A percentile compares a stretch with the other conserved stretches of the same genome.
These are phyloP conservation scores for Drosophila orosa DNA, from an alignment of 1,140 invertebrate genomes.

Conservation along the genomic window DNA sequence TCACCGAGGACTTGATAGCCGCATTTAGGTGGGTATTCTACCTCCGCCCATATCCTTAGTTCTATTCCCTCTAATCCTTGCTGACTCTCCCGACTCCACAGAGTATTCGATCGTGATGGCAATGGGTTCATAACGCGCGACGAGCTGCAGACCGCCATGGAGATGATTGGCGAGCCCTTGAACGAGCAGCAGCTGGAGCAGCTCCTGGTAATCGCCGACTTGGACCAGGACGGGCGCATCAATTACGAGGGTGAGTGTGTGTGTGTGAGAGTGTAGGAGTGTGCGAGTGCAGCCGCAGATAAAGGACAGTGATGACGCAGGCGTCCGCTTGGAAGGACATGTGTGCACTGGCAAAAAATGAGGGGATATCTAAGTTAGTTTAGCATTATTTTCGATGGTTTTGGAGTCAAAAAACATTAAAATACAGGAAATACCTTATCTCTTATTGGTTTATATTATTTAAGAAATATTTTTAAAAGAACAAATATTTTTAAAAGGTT, in stretches of 20 bases:
- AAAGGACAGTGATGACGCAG: slow-evolving; percentile 63
- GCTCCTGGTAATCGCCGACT: slow-evolving; percentile 89
- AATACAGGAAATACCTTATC: not conserved
- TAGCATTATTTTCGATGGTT: not conserved
- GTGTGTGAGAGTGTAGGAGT: slow-evolving; percentile 50
- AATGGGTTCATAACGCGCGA: slow-evolving; percentile 91
- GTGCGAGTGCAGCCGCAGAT: slow-evolving; percentile 21
- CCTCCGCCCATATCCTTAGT: too few species aligned
- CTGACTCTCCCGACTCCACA: slow-evolving; percentile 50
- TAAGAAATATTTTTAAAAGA: not conserved
- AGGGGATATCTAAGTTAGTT: not conserved
- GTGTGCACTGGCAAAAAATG: slow-evolving; percentile 29
- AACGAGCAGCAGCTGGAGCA: slow-evolving; percentile 90
- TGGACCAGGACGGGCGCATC: slow-evolving; percentile 90
- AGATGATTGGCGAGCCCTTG: slow-evolving; percentile 91
- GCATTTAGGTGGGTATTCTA: slow-evolving; percentile 88
- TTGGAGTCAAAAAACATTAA: too few species aligned
- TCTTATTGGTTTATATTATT: not conserved
- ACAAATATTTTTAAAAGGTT: too few species aligned
- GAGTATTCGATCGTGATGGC: slow-evolving; percentile 91
- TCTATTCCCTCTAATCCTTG: not conserved
- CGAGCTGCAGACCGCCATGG: slow-evolving; percentile 90
- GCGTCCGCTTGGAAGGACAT: slow-evolving; percentile 42
- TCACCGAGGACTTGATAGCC: slow-evolving; percentile 89
- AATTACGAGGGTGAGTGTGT: slow-evolving; percentile 90